Percentiles rank a stretch among this genome's conserved stretches.
phyloP scores from a whole-genome alignment of 2,888 invertebrate genomes.

The Nomada flava region DNA sequence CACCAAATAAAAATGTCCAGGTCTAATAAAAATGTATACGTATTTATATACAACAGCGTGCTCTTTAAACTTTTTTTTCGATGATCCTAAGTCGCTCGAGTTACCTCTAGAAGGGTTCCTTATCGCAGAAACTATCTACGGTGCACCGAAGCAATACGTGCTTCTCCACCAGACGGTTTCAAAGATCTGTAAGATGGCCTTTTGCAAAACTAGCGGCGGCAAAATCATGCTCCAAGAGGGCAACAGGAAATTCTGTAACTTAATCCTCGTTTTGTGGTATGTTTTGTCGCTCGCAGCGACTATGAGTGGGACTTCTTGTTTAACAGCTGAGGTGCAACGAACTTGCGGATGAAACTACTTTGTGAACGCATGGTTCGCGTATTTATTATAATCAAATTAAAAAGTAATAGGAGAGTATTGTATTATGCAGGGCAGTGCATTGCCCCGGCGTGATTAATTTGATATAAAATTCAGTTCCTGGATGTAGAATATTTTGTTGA shows the following conservation, averaged over 20 bases:
- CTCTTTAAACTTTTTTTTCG: not conserved
- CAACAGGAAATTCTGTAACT: slow-evolving; percentile 30
- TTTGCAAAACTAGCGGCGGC: slow-evolving; percentile 16
- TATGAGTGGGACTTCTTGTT: not conserved
- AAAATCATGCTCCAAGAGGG: not conserved
- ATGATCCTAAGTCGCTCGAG: not conserved
- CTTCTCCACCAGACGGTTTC: not conserved
- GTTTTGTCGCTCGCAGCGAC: not conserved
- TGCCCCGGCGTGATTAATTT: no score
- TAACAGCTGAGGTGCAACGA: not conserved
- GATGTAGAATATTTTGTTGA: not conserved
- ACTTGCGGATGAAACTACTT: not conserved
- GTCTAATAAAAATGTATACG: no score
- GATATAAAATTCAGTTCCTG: no score
- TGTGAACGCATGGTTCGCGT: not conserved
- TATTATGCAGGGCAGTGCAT: no score
- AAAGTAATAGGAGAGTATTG: no score
- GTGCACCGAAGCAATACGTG: not conserved
- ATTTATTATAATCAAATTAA: not conserved
- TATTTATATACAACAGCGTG: no score
- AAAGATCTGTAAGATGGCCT: not conserved
- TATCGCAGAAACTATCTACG: not conserved
- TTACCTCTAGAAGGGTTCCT: not conserved
- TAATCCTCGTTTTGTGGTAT: slow-evolving; percentile 17
- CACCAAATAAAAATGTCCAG: no score